phyloP scores from a whole-genome alignment of 2,888 invertebrate genomes.

The Macrosoma leucophasiata region DNA sequence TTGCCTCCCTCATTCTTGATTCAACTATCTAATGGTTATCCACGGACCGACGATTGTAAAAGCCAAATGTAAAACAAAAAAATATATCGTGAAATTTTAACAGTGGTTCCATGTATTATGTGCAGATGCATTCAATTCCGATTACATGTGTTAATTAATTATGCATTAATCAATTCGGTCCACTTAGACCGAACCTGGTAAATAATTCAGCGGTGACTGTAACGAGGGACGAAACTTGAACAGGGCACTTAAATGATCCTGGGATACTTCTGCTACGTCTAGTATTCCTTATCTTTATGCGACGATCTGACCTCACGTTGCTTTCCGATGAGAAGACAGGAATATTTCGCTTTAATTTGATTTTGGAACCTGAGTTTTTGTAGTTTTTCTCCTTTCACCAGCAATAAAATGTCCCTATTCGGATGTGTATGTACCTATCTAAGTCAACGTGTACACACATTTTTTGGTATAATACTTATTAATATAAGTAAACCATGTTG shows the following conservation, averaged over 20 bases:
- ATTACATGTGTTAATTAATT: too few relatives aligned
- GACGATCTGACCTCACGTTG: constrained; percentile 21
- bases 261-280: constrained; percentile 40
- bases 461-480: too few relatives aligned
- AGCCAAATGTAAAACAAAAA: too few relatives aligned
- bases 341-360: too few relatives aligned
- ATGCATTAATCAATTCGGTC: constrained; percentile 68
- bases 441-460: too few relatives aligned
- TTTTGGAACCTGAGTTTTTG: too few relatives aligned
- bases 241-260: constrained; percentile 57
- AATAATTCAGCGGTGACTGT: constrained; percentile 70
- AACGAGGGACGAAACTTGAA: constrained; percentile 52
- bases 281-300: constrained; percentile 28
- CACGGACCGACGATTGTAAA: too few relatives aligned
- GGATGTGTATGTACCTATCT: too few relatives aligned
- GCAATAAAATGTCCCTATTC: too few relatives aligned
- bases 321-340: constrained; percentile 14
- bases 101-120: background rate
- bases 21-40: constrained; percentile 66
- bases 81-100: too few relatives aligned
- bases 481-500: too few relatives aligned
- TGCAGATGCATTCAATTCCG: constrained; percentile 31
- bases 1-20: constrained; percentile 61
- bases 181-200: constrained; percentile 56
- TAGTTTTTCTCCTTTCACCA: too few relatives aligned